Evolutionary conservation across 1,140 invertebrate genomes (phyloP), one percentile per base, ranked within the genome.

Genomic region (Apis cerana): DNA sequence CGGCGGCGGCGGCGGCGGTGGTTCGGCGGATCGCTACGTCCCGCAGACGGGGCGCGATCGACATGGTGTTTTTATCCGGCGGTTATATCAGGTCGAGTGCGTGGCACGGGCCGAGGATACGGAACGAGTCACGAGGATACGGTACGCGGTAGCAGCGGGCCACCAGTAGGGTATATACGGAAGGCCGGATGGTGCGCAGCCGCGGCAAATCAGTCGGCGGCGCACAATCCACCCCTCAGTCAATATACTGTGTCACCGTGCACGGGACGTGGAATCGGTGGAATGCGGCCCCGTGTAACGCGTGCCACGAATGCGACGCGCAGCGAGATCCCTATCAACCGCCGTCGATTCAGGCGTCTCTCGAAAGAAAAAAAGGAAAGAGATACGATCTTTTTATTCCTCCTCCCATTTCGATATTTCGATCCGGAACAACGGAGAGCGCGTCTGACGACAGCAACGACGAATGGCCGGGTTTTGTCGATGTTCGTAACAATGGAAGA

Each of bases 191-290:
- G 91, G 89, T 88, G 92, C 92, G 92, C 93, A 92, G 92, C 70
- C 93, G 93, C 90, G 86, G 81, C 88, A 90, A 93, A 92, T 92
- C 91, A 91, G 89, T 91, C 87, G 85, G 83, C 88, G 87, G 91
- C 88, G 91, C 90, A 91, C 88, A 90, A 92, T 93, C 91, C 91
- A 90, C 82, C 91, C 92, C 92, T 93, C 89, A 93, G 93, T 93
- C 93, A 92, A 93, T 93, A 93, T 93, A 93, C 91, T 88, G 90
- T 92, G 83, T 88, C 83, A 85, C 86, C 87, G 82, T 64, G 82
- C 80, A 75, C 64, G 72, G 79, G 68, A 84, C 75, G 77, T 23
- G 83, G 54, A 69, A 82, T 82, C 80, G 83, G 9, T 33, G 86
- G 86, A 88, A 88, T 87, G 86, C 67, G 75, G 71, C 74, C 59